Percentiles rank a stretch among this genome's conserved stretches.
Conservation (phyloP, 1,140 invertebrate genomes). For the Aphelenchoides fujianensis region DNA sequence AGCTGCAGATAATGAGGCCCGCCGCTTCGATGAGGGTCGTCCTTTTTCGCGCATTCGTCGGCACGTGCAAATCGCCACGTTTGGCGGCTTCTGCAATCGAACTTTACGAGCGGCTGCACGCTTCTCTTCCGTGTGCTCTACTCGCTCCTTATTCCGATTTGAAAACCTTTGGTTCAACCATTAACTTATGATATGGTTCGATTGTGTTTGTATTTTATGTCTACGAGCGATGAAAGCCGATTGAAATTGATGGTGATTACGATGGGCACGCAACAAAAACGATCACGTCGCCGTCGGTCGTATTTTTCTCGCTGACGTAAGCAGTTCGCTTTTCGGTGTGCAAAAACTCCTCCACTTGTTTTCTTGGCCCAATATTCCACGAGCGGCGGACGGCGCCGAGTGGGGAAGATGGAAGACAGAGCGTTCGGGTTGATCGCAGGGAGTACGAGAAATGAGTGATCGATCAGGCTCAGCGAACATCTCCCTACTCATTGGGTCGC, state of each 20-base stretch:
- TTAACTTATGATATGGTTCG: too few species aligned
- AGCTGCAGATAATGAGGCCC: not conserved
- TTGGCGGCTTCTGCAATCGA: not conserved
- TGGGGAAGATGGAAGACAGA: too few species aligned
- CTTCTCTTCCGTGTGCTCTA: not conserved
- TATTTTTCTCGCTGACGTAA: not conserved
- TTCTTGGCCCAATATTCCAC: not conserved
- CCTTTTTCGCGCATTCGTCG: not conserved
- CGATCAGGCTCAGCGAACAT: too few species aligned
- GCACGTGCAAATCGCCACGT: not conserved
- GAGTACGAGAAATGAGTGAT: not conserved
- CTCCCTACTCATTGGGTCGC: too few species aligned
- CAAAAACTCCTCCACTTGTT: not conserved
- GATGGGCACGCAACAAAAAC: not conserved
- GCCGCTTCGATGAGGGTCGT: slow-evolving; percentile 2
- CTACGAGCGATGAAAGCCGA: too few species aligned
- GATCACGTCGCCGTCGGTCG: not conserved
- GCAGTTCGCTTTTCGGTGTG: not conserved
- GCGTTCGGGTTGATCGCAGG: too few species aligned
- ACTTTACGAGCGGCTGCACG: not conserved
- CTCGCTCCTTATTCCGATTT: too few species aligned
- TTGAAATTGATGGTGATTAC: too few species aligned
- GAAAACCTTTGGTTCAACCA: too few species aligned
- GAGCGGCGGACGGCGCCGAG: not conserved
- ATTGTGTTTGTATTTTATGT: too few species aligned